Evolutionary conservation across 2,888 invertebrate species (phyloP).

Genomic region (Alviniconcha strummeri): DNA sequence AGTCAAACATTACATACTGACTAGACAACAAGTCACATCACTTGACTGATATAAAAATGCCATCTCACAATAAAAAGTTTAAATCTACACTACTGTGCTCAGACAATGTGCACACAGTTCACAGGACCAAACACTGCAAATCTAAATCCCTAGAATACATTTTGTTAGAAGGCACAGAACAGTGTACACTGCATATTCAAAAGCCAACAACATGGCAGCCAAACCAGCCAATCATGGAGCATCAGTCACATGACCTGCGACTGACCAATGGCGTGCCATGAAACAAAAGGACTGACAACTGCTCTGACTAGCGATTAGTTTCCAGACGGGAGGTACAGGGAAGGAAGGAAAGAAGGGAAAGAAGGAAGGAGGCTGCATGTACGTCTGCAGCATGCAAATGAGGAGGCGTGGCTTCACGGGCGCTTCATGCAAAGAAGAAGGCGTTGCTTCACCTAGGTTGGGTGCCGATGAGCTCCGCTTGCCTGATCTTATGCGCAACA

Average conservation of each 20-base stretch:
- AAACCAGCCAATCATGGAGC: background rate
- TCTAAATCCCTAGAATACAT: too few relatives aligned
- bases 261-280: background rate
- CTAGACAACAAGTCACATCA: too few relatives aligned
- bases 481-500: slow-evolving; percentile 75
- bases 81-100: too few relatives aligned
- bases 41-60: too few relatives aligned
- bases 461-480: slow-evolving; percentile 90
- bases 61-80: too few relatives aligned
- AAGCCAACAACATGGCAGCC: background rate
- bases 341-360: background rate
- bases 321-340: background rate
- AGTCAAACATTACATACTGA: too few relatives aligned
- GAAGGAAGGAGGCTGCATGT: slow-evolving; percentile 14
- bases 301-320: slow-evolving; percentile 12
- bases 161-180: too few relatives aligned
- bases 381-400: slow-evolving; percentile 23
- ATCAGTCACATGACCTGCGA: slow-evolving; percentile 6
- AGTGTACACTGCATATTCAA: too few relatives aligned
- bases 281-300: background rate
- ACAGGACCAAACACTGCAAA: too few relatives aligned
- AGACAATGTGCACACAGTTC: too few relatives aligned
- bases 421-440: slow-evolving; percentile 36
- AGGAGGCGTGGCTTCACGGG: slow-evolving; percentile 2
- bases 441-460: slow-evolving; percentile 84